phyloP scores from a whole-genome alignment of 2,888 invertebrate genomes.

The Myopa testacea region DNA sequence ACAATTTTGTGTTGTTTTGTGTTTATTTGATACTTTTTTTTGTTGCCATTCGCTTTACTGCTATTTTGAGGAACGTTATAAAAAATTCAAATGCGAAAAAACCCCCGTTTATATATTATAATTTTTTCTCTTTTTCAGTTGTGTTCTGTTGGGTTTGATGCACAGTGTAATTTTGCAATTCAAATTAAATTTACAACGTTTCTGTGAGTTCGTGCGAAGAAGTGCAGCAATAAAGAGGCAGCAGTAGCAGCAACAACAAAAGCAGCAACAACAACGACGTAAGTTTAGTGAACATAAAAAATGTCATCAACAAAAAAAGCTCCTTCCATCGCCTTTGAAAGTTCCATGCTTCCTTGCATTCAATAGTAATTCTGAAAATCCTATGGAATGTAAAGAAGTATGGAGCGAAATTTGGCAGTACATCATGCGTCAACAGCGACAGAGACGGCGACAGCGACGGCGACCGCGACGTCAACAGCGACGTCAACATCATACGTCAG shows the following conservation, averaged over 20 bases:
- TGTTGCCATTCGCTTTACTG: not conserved
- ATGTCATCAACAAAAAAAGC: conserved; percentile 1
- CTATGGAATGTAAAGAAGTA: conserved; percentile 71
- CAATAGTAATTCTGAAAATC: conserved; percentile 67
- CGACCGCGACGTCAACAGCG: not conserved
- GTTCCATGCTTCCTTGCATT: conserved; percentile 71
- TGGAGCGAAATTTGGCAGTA: conserved; percentile 68
- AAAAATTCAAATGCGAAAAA: too few relatives aligned
- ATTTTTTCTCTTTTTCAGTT: not conserved
- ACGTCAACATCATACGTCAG: too few relatives aligned
- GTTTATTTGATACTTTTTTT: not conserved
- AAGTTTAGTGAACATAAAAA: conserved; percentile 1
- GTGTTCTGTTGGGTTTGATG: conserved; percentile 1
- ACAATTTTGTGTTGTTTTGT: conserved; percentile 24
- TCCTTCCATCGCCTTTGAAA: conserved; percentile 59
- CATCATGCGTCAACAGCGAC: conserved; percentile 35
- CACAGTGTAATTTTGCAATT: conserved; percentile 38
- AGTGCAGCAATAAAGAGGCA: conserved; percentile 17
- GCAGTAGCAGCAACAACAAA: not conserved
- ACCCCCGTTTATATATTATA: not conserved
- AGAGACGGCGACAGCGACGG: not conserved
- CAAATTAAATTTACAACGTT: conserved; percentile 36
- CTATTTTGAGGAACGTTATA: not conserved
- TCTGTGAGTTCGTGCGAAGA: conserved; percentile 14
- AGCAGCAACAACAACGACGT: not conserved